Percentiles rank a stretch among this genome's conserved stretches.
These are phyloP conservation scores for Pristiophorus japonicus DNA, from an alignment of 2,113 vertebrate genomes.

Conservation along the genomic window DNA sequence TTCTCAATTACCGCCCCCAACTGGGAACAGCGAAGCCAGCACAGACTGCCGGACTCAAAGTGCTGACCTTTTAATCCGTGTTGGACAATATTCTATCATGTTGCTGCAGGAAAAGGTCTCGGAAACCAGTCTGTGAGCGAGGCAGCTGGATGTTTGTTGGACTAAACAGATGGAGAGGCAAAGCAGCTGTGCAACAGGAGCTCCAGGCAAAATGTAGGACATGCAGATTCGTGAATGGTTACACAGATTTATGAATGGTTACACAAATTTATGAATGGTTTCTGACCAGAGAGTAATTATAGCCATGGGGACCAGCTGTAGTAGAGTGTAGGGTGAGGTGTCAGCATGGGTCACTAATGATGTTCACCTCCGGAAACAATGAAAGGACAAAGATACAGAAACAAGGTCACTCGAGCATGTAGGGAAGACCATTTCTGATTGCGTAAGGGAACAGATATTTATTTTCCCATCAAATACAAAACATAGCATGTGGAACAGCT, in stretches of 20 bases:
- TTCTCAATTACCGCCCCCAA: background rate
- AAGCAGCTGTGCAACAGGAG: background rate
- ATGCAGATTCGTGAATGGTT: background rate
- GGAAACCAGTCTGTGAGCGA: background rate
- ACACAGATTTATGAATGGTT: constrained; percentile 12
- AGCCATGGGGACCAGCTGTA: background rate
- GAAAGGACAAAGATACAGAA: background rate
- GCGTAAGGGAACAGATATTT: background rate
- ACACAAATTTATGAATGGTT: constrained; percentile 10
- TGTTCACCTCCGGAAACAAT: background rate
- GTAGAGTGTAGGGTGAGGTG: background rate
- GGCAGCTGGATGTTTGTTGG: background rate
- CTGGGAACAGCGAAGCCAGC: too few species aligned
- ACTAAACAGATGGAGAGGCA: background rate
- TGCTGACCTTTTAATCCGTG: background rate
- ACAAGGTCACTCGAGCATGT: background rate
- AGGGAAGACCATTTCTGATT: background rate
- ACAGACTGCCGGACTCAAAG: background rate
- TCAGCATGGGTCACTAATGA: too few species aligned
- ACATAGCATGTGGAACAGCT: background rate
- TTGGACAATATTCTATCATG: background rate
- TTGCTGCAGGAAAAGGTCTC: background rate
- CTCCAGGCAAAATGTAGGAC: background rate
- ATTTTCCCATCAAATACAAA: constrained; percentile 13
- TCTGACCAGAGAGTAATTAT: background rate